A percentile compares a stretch with the other conserved stretches of the same genome.
These are phyloP conservation scores for Pocota personata DNA, from an alignment of 2,888 invertebrate genomes.

Conservation along the genomic window DNA sequence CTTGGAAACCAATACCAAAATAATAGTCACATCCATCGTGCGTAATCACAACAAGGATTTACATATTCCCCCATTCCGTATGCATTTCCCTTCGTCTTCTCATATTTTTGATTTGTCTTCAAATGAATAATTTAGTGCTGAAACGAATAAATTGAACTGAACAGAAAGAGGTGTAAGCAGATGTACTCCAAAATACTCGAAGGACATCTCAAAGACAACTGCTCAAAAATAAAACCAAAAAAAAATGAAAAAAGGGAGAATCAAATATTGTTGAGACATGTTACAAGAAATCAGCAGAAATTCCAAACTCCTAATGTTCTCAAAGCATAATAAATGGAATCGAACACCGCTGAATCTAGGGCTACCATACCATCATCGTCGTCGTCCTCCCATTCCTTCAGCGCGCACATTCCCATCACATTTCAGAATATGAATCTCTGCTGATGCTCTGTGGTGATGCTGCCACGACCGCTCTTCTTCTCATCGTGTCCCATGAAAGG, in stretches of 20 bases:
- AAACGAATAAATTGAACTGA: conserved; percentile 70
- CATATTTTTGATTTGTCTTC: conserved; percentile 69
- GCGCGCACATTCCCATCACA: conserved; percentile 32
- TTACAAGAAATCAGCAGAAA: conserved; percentile 72
- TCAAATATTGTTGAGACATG: conserved; percentile 71
- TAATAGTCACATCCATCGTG: conserved; percentile 43
- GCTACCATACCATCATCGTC: conserved; percentile 12
- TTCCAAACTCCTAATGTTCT: conserved; percentile 69
- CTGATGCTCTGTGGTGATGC: conserved; percentile 39
- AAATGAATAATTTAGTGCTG: conserved; percentile 70
- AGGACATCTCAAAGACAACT: conserved; percentile 71
- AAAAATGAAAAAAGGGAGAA: conserved; percentile 8
- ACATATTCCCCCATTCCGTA: conserved; percentile 35
- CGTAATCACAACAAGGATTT: conserved; percentile 48
- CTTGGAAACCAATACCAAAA: conserved; percentile 35
- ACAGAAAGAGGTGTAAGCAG: conserved; percentile 55
- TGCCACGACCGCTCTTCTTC: conserved; percentile 8
- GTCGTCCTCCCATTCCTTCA: conserved; percentile 5
- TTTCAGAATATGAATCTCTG: conserved; percentile 66
- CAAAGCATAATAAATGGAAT: conserved; percentile 69
- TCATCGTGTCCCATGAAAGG: conserved; percentile 70
- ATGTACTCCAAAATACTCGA: conserved; percentile 59
- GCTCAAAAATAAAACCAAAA: conserved; percentile 15
- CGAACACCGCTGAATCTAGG: conserved; percentile 70
- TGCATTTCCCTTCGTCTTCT: neutral